These are phyloP conservation scores for Neodiprion fabricii DNA, from an alignment of 1,140 invertebrate species.

Conservation along the genomic window DNA sequence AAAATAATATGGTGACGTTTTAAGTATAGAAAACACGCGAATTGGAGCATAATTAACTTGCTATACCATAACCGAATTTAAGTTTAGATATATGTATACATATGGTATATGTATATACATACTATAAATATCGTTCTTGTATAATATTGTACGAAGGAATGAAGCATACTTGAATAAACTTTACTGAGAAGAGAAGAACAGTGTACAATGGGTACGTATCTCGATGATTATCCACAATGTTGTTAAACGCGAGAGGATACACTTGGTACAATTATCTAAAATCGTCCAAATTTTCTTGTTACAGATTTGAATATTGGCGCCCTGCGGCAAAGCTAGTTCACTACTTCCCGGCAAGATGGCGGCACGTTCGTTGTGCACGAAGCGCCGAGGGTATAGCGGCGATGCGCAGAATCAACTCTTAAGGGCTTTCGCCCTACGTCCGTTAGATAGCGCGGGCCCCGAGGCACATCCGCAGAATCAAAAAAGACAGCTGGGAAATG, in stretches of 20 bases:
- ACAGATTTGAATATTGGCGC: neutral
- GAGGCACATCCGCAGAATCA: slow-evolving; percentile 50
- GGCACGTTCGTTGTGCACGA: neutral
- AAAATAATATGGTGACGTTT: slow-evolving; percentile 1
- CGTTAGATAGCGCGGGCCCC: slow-evolving; percentile 32
- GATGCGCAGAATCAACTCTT: neutral
- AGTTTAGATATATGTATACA: neutral
- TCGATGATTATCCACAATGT: no score
- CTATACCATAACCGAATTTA: neutral
- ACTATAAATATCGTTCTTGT: neutral
- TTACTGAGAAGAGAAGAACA: neutral
- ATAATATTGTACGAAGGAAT: neutral
- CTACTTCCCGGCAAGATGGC: neutral
- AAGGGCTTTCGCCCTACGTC: neutral
- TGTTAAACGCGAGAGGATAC: neutral
- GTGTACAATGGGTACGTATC: no score
- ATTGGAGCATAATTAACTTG: neutral
- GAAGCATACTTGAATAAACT: neutral
- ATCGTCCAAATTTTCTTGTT: no score
- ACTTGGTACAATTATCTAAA: neutral
- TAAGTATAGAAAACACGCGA: no score
- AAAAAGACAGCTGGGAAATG: slow-evolving; percentile 56
- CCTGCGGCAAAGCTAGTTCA: neutral
- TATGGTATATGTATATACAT: neutral
- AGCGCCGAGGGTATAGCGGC: neutral